Conservation (phyloP, 2,797 vertebrate genomes). For the Gymnothorax reevesii region DNA sequence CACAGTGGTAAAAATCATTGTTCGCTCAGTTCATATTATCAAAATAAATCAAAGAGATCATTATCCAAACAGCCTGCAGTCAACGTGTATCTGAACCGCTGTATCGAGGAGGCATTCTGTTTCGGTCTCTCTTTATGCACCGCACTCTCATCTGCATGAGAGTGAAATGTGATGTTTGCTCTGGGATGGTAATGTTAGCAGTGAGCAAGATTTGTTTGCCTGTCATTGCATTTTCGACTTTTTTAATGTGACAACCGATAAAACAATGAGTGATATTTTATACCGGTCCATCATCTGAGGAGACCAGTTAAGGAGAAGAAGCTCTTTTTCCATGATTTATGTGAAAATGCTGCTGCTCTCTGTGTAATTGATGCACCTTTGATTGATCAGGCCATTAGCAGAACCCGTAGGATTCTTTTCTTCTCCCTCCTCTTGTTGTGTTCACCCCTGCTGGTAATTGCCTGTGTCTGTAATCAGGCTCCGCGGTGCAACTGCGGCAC, state of each 20-base stretch:
- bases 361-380: slow-evolving; percentile 63
- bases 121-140: background rate
- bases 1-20: slow-evolving; percentile 6
- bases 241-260: slow-evolving; percentile 52
- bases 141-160: background rate
- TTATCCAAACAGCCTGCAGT: background rate
- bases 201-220: background rate
- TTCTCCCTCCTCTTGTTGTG: slow-evolving; percentile 38
- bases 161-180: background rate
- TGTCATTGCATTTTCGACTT: slow-evolving; percentile 10
- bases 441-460: slow-evolving; percentile 13
- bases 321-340: slow-evolving; percentile 54
- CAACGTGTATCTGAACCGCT: background rate
- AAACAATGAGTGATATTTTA: slow-evolving; percentile 58
- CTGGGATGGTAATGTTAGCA: background rate
- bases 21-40: background rate
- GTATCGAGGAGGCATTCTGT: background rate
- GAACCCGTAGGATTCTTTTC: slow-evolving; percentile 50
- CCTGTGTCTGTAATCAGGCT: slow-evolving; percentile 56
- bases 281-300: slow-evolving; percentile 56
- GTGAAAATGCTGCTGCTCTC: slow-evolving; percentile 59
- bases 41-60: background rate
- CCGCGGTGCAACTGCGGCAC: slow-evolving; percentile 58
- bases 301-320: slow-evolving; percentile 56
- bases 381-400: slow-evolving; percentile 64